Evolutionary conservation across 2,888 invertebrate species (phyloP), one percentile per base, ranked within the genome.

Genomic region (Formica aserva): DNA sequence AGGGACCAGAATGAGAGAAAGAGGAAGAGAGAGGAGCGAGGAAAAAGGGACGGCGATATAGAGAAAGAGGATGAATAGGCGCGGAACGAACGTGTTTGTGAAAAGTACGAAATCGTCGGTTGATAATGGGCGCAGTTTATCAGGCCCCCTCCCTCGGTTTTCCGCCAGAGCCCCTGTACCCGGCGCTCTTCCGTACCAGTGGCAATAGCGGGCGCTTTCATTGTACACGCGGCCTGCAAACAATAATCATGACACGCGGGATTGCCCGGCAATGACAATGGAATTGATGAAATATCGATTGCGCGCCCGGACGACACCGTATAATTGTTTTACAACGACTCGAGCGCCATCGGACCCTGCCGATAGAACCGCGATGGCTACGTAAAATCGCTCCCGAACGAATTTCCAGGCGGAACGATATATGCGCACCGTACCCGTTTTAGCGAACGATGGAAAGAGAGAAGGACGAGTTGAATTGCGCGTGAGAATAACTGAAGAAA

Each of bases 191-290:
- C 83, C 87, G 69, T 80, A 84, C 67, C 78, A 74, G 66, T 41
- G 66, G 85, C 45, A 45, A 63, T 32, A 71, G 84, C 78, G 82
- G 83, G 74, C 13, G 85, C 80, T 84, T 89, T 93, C 92, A 93
- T 93, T 93, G 93, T 93, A 93, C 92, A 88, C 91, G 91, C 92
- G 90, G 91, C 93, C 92, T 91, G 93, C 92, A 92, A 93, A 94
- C 94, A 94, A 94, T 94, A 94, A 94, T 94, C 94, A 93, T 94
- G 94, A 94, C 94, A 94, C 93, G 94, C 92, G 88, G 93, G 93
- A 93, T 93, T 93, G 92, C 92, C 92, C 93, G 89, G 92, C 93
- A 93, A 92, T 94, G 94, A 94, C 94, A 94, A 94, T 94, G 93
- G 93, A 94, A 94, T 94, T 93, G 94, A 93, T 94, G 94, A 94